Evolutionary conservation across 2,888 invertebrate species (phyloP).

Genomic region (Harpagoxenus sublaevis): DNA sequence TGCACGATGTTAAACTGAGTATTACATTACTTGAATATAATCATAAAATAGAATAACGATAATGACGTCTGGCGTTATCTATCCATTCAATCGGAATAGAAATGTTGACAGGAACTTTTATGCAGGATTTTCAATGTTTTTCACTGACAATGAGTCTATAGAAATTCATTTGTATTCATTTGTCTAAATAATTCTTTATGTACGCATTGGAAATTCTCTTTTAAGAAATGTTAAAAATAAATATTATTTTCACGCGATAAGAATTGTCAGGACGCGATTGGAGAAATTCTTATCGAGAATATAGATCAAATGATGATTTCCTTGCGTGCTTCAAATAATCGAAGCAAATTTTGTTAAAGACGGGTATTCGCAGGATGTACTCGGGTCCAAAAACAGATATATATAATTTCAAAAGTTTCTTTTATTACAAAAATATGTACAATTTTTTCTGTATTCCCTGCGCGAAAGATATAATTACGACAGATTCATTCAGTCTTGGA

Average conservation of each 20-base stretch:
- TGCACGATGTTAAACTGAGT: neutral
- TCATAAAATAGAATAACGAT: neutral
- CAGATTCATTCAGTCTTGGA: neutral
- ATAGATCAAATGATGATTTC: neutral
- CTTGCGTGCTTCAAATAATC: neutral
- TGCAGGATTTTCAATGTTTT: constrained; percentile 6
- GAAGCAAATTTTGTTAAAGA: neutral
- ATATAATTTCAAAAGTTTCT: neutral
- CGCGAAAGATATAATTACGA: neutral
- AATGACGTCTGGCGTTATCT: neutral
- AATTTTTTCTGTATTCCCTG: neutral
- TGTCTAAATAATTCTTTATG: neutral
- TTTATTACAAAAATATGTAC: neutral
- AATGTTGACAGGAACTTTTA: neutral
- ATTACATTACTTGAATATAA: neutral
- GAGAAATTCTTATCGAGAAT: neutral
- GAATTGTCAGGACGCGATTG: neutral
- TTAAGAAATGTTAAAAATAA: neutral
- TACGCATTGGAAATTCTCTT: neutral
- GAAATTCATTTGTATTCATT: neutral
- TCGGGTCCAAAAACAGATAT: neutral
- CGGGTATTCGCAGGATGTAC: neutral
- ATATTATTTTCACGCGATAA: neutral
- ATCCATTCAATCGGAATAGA: neutral
- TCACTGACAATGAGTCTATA: neutral